These are phyloP conservation scores for Olivierus martensii DNA, from an alignment of 1,140 invertebrate species.

Conservation along the genomic window DNA sequence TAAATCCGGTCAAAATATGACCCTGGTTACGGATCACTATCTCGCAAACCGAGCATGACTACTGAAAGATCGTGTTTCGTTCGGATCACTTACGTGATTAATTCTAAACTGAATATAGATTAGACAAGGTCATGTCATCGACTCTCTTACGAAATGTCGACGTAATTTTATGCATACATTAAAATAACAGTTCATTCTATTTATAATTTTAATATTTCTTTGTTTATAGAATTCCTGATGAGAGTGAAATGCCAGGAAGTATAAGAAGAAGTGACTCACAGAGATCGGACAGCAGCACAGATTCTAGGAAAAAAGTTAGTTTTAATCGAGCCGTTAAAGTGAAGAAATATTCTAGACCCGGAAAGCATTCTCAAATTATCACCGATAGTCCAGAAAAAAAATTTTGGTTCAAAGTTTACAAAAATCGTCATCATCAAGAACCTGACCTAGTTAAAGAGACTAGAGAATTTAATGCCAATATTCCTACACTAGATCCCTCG, in stretches of 20 bases:
- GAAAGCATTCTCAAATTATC: neutral
- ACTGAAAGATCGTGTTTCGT: too few relatives aligned
- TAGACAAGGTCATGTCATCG: too few relatives aligned
- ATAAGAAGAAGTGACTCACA: conserved; percentile 4
- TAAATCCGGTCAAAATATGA: too few relatives aligned
- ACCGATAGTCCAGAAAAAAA: conserved; percentile 9
- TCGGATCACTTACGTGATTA: too few relatives aligned
- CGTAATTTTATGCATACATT: too few relatives aligned
- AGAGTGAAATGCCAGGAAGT: conserved; percentile 13
- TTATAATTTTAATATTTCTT: too few relatives aligned
- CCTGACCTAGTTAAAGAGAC: conserved; percentile 1
- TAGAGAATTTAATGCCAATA: neutral
- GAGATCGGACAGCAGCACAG: conserved; percentile 3
- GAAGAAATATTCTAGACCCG: conserved; percentile 12
- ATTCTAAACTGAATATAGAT: too few relatives aligned
- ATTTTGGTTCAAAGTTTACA: conserved; percentile 18
- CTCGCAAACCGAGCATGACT: too few relatives aligned
- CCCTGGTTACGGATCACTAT: too few relatives aligned
- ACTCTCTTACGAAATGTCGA: too few relatives aligned
- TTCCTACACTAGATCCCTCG: neutral
- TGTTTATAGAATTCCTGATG: too few relatives aligned
- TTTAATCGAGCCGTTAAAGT: conserved; percentile 16
- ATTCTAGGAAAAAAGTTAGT: conserved; percentile 14
- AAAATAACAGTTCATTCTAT: too few relatives aligned
- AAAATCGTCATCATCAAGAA: conserved; percentile 10